A percentile compares a stretch with the other conserved stretches of the same genome.
Evolutionary conservation across 2,888 invertebrate genomes (phyloP).

Genomic region (Ferdinandea cuprea): DNA sequence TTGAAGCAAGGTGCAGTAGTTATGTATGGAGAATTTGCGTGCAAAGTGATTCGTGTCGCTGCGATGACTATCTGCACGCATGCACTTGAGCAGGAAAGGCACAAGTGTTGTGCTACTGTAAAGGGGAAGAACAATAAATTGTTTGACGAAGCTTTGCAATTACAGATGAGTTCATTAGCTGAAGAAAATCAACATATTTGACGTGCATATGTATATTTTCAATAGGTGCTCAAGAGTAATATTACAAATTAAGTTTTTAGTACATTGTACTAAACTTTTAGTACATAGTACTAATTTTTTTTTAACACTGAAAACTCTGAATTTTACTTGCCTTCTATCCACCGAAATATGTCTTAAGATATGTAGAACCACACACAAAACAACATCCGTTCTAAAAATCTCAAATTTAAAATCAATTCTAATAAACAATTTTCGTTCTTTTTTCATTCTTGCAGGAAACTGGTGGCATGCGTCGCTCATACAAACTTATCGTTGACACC

Average conservation of each 20-base stretch:
- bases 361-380: too few species aligned
- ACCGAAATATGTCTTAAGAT: too few species aligned
- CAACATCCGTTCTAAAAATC: too few species aligned
- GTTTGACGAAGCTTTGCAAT: neutral
- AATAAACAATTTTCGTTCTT: slow-evolving; percentile 4
- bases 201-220: neutral
- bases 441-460: slow-evolving; percentile 77
- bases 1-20: neutral
- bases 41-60: slow-evolving; percentile 51
- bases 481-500: slow-evolving; percentile 79
- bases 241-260: too few species aligned
- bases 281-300: neutral
- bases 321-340: too few species aligned
- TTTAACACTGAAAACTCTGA: too few species aligned
- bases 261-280: neutral
- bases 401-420: neutral
- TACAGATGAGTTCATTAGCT: slow-evolving; percentile 10
- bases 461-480: slow-evolving; percentile 79
- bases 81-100: slow-evolving; percentile 1
- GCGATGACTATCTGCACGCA: slow-evolving; percentile 43
- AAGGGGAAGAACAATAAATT: neutral
- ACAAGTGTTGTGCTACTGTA: slow-evolving; percentile 17
- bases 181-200: neutral
- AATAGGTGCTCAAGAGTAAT: too few species aligned
- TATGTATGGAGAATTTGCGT: slow-evolving; percentile 52